Base-by-base conservation (phyloP, 2,797 vertebrate genomes). In the Tolypeutes matacus region DNA sequence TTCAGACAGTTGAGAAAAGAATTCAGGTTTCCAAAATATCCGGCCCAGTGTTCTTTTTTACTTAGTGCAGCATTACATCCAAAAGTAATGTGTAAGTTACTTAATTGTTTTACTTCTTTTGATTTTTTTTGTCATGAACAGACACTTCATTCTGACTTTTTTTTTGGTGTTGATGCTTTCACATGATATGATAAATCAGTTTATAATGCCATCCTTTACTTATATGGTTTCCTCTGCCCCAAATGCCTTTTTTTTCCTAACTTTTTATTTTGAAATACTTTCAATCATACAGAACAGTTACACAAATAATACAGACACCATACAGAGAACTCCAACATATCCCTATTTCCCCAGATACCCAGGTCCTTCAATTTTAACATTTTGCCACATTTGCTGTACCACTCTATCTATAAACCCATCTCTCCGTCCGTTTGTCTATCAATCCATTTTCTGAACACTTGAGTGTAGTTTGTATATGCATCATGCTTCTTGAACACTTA, bases 21-120 rank as follows among this genome's bases (percentile, higher is more conserved):
- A 89, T 67, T 92, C 75, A 65, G 6, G 58, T 89, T 92, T 89
- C 69, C n/a, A 67, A 39, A 39, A 85, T 51, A 36, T 81, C 51
- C 67, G 29, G 27, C 64, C 34, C 58, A 75, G 23, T 91, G 21
- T 81, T 95, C 6, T 34, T 58, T 31, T 82, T 62, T 62, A 88
- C 51, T 92, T 34, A 36, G 53, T 83, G 42, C 29, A 85, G 65
- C 27, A 49, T 85, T 80, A 73, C 81, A 80, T 86, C 36, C 29
- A 80, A 67, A 89, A 86, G 49, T 85, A 67, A 89, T 69, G 27
- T 25, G 11, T 58, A 90, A 42, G 60, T 60, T 73, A 85, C 46
- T 94, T 62, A 78, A 69, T 93, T 92, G 31, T 89, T 65, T 80
- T 80, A 56, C 31, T 83, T n/a, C 42, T 76, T 31, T 18, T 23